Percentiles rank a stretch among this genome's conserved stretches.
Conservation (phyloP, 2,888 invertebrate genomes). For the Colostygia pectinataria region DNA sequence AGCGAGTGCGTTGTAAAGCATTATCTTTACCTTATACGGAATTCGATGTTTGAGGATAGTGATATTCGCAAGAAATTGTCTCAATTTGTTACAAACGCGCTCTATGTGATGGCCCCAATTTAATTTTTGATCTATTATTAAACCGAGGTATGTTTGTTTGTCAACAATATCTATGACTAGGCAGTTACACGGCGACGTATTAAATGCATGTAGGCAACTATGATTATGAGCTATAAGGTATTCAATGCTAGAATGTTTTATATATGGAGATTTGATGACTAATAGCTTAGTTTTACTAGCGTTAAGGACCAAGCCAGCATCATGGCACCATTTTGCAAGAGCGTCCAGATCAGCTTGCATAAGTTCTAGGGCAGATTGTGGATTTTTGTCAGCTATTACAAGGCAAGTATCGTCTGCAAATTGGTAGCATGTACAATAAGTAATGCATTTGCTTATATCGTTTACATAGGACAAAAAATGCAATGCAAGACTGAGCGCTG, state of each 20-base stretch:
- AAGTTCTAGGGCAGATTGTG: background rate
- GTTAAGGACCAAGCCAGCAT: too few species aligned
- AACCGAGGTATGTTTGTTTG: background rate
- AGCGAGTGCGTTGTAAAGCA: background rate
- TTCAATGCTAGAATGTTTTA: background rate
- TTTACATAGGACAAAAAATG: constrained; percentile 6
- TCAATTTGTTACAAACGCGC: background rate
- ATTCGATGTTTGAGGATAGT: background rate
- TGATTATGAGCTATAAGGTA: background rate
- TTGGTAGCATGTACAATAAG: background rate
- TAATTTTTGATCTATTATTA: background rate
- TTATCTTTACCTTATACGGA: background rate
- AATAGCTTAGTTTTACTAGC: constrained; percentile 1
- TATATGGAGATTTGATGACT: background rate
- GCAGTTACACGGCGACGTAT: background rate
- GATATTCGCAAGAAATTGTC: background rate
- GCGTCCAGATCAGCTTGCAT: background rate
- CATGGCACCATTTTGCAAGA: constrained; percentile 1
- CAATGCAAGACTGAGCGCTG: constrained; percentile 1
- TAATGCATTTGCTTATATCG: constrained; percentile 1
- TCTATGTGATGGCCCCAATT: background rate
- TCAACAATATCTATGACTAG: background rate
- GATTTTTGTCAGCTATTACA: too few species aligned
- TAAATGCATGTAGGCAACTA: background rate
- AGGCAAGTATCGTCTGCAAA: too few species aligned